Evolutionary conservation across 2,113 vertebrate species (phyloP).

Genomic region (Equus quagga): DNA sequence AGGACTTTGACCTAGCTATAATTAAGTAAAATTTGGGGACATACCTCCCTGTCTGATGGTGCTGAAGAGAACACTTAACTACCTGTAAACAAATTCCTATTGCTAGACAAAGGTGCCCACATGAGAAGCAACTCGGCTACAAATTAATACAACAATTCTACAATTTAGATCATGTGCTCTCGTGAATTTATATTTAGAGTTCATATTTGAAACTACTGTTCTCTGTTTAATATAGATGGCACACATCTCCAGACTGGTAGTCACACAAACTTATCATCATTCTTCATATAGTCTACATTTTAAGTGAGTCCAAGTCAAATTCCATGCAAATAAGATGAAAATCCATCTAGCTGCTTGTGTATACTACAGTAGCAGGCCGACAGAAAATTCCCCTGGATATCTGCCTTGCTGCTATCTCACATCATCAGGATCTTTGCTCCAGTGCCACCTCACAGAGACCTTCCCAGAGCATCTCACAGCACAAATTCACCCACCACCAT

Average conservation of each 20-base stretch:
- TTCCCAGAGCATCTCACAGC: background rate
- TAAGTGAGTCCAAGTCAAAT: conserved; percentile 12
- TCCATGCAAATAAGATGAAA: conserved; percentile 35
- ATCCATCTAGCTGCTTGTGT: background rate
- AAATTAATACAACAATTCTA: background rate
- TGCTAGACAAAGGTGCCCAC: conserved; percentile 5
- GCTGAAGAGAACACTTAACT: background rate
- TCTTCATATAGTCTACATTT: conserved; percentile 31
- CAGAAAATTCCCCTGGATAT: background rate
- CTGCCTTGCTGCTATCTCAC: background rate
- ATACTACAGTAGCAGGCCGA: background rate
- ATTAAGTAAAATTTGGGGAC: background rate
- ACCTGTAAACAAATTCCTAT: conserved; percentile 8
- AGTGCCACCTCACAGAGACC: background rate
- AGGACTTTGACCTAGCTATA: background rate
- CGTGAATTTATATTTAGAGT: background rate
- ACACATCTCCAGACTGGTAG: background rate
- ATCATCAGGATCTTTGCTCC: background rate
- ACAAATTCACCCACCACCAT: background rate
- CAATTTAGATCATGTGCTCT: background rate
- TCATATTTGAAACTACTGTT: conserved; percentile 1
- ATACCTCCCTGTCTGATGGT: background rate
- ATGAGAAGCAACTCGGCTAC: conserved; percentile 21
- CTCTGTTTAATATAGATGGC: background rate
- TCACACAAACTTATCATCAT: background rate